Evolutionary conservation across 2,113 vertebrate species (phyloP), one percentile per base, ranked within the genome.

Genomic region (Onychostoma macrolepis): DNA sequence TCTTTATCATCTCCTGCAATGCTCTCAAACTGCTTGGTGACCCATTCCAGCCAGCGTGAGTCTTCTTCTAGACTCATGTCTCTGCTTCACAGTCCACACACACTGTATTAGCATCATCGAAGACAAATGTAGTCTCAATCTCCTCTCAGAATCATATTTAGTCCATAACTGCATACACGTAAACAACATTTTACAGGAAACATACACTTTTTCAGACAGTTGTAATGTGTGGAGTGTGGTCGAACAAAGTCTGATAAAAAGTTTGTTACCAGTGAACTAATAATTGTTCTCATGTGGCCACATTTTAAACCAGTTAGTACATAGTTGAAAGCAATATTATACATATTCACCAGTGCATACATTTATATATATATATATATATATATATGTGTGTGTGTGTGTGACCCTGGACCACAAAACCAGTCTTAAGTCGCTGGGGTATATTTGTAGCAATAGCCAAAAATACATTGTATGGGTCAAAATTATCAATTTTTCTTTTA

Each of bases 21-120:
- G 88, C 63, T 96, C 91, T 95, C 94, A 0, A 98, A 98, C 91
- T 96, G 96, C 84, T 90, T 93, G 10, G 92, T 96, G 79, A 96
- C 94, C 97, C 97, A 96, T 67, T 92, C 95, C 87, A 98, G 93
- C 97, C 98, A 97, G 76, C 93, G 93, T 0, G 94, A n/a, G 0
- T 97, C 96, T 2, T 96, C 95, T 0, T 96, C 95, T 0, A 77
- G 3, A 56, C 92, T 95, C 96, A 96, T 96, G 89, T 45, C 53
- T 80, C 87, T 91, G 36, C 30, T n/a, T 33, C 38, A 21, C 53
- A 58, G 21, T 58, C 56, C 56, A 67, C 33, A 24, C 19, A 83
- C 26, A 50, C 8, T 19, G 3, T 80, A n/a, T 61, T 19, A 78
- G 26, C 76, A 30, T 38, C 17, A 38, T 56, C 6, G 3, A 74